Evolutionary conservation across 2,797 vertebrate genomes (phyloP).

Genomic region (Telmatherina bonti): DNA sequence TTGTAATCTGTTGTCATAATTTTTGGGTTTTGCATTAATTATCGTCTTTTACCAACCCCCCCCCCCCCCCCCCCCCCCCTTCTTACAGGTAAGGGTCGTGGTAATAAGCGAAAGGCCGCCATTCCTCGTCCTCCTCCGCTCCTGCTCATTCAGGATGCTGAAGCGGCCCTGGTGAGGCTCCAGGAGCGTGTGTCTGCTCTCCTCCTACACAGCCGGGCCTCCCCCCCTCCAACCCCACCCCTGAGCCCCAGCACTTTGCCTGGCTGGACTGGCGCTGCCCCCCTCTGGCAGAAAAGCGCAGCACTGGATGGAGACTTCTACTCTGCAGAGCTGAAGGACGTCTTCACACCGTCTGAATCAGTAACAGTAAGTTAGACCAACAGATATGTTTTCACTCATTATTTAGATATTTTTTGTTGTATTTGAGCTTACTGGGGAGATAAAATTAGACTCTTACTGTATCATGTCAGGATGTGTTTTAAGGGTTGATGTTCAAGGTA

Average conservation of each 20-base stretch:
- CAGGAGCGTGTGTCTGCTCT: constrained; percentile 86
- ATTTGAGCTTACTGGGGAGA: neutral
- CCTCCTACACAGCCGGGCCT: constrained; percentile 78
- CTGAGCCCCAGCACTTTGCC: constrained; percentile 82
- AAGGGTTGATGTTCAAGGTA: no score
- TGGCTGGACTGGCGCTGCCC: constrained; percentile 54
- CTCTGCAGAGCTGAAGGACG: constrained; percentile 78
- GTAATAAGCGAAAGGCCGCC: constrained; percentile 75
- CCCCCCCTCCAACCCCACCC: constrained; percentile 81
- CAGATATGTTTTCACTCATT: neutral
- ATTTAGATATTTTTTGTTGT: neutral
- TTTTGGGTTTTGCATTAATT: no score
- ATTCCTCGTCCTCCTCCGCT: constrained; percentile 75
- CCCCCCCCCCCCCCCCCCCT: no score
- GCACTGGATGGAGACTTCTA: constrained; percentile 83
- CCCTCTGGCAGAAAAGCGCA: constrained; percentile 90
- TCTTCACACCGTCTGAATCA: constrained; percentile 72
- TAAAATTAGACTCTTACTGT: no score
- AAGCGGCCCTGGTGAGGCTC: constrained; percentile 76
- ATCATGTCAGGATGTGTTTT: no score
- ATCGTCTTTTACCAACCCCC: no score
- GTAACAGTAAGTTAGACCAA: constrained; percentile 75
- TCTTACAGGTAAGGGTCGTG: constrained; percentile 80
- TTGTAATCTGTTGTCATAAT: no score
- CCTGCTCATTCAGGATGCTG: constrained; percentile 87